Percentiles rank a stretch among this genome's conserved stretches.
These are phyloP conservation scores for Meteorus colon DNA, from an alignment of 2,888 invertebrate genomes.

Conservation along the genomic window DNA sequence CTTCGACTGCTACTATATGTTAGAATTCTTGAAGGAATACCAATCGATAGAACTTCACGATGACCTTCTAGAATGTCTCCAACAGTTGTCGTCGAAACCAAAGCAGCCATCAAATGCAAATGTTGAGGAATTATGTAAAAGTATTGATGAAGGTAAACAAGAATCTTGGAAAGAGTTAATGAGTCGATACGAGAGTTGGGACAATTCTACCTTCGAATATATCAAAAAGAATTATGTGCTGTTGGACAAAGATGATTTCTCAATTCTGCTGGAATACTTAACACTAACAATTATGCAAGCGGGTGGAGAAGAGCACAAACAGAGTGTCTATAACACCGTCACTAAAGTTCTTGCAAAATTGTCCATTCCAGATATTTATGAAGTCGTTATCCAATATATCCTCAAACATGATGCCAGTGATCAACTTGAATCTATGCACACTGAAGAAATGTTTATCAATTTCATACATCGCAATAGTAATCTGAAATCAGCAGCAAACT, in stretches of 20 bases:
- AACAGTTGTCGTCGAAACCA: conserved; percentile 61
- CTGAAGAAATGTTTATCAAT: conserved; percentile 54
- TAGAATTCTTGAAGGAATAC: conserved; percentile 54
- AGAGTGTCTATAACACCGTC: conserved; percentile 49
- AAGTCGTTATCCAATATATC: conserved; percentile 58
- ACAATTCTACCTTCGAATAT: conserved; percentile 53
- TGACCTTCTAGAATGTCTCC: conserved; percentile 59
- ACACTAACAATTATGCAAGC: conserved; percentile 49
- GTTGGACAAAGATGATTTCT: conserved; percentile 57
- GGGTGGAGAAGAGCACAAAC: conserved; percentile 49
- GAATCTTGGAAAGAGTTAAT: conserved; percentile 58
- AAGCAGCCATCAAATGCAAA: conserved; percentile 43
- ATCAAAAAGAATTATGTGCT: conserved; percentile 49
- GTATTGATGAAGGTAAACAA: conserved; percentile 51
- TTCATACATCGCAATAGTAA: conserved; percentile 57
- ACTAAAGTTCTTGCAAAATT: conserved; percentile 54
- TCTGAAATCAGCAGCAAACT: conserved; percentile 49
- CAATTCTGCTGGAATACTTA: conserved; percentile 60
- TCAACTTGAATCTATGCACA: conserved; percentile 54
- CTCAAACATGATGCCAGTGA: conserved; percentile 57
- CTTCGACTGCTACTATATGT: conserved; percentile 60
- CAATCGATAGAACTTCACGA: conserved; percentile 52
- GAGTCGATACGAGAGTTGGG: conserved; percentile 62
- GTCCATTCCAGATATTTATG: conserved; percentile 55
- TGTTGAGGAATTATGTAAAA: conserved; percentile 57